Base-by-base conservation (phyloP, 2,113 vertebrate species). In the Setophaga kirtlandii region DNA sequence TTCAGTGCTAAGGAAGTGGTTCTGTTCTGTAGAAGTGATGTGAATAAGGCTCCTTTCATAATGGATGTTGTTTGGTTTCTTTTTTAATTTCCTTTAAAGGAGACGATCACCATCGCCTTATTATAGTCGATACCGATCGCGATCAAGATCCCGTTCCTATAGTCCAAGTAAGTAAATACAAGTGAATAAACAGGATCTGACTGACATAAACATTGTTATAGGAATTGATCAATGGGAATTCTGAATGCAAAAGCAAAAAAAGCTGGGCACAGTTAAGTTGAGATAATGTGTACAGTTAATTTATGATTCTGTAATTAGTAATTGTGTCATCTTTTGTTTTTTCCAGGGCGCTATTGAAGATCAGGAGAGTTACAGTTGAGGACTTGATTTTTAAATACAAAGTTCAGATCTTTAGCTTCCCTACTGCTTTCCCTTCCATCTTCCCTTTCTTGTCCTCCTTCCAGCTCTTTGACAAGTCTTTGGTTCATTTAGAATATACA, bases 61-160 rank as follows among this genome's bases (percentile, higher is more conserved):
- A 63, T 92, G 81, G 67, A 90, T 75, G 87, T 75, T 92, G 49
- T 69, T 94, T 59, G 77, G 30, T 85, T 83, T 96, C 52, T 81
- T 85, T 92, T 95, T 93, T 70, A 60, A 58, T 94, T 93, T 96
- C 95, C 92, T 95, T 97, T 97, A 94, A 96, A 98, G 99, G 97
- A 98, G 98, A 96, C 98, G 98, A 96, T 99, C 99, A 47, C 99
- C 99, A 35, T 99, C 99, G 30, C 99, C 99, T 16, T 99, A 99
- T 64, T 99, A 99, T 96, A 99, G 98, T 94, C 98, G 99, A 53
- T 99, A 99, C 94, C 98, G 99, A 97, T 99, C 98, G 44, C 98
- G 98, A 74, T 99, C 99, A 52, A 97, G 99, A 96, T 99, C 99
- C 83, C 99, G 98, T 93, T 99, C 99, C 58, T 99, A 99, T 93